Percentiles rank a stretch among this genome's conserved stretches.
Evolutionary conservation across 2,888 invertebrate genomes (phyloP).

Genomic region (Camptogramma bilineatum): DNA sequence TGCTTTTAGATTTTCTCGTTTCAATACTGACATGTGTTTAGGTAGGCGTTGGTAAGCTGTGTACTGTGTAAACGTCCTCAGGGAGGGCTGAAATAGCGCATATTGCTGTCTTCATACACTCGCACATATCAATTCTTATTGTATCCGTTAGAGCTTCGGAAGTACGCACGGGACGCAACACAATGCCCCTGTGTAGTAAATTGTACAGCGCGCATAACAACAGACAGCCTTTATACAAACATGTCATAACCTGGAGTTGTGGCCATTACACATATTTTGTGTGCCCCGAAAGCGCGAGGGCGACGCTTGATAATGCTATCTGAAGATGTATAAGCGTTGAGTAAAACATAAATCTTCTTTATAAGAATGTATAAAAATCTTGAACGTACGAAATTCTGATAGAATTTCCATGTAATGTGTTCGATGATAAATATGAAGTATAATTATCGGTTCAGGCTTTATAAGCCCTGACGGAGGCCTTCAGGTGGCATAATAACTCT

Average conservation of each 20-base stretch:
- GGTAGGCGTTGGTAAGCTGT: conserved; percentile 11
- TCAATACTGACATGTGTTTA: background rate
- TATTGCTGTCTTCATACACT: conserved; percentile 49
- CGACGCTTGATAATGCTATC: background rate
- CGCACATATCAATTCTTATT: conserved; percentile 56
- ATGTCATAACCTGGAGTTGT: conserved; percentile 15
- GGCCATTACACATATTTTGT: conserved; percentile 15
- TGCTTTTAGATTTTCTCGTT: background rate
- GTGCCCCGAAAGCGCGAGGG: conserved; percentile 8
- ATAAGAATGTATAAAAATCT: background rate
- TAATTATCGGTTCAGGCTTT: no score
- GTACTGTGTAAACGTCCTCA: conserved; percentile 16
- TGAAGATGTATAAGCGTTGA: background rate
- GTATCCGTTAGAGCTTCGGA: conserved; percentile 51
- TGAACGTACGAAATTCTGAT: background rate
- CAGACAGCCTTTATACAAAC: conserved; percentile 17
- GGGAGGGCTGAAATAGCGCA: conserved; percentile 52
- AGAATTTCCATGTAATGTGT: background rate
- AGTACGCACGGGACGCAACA: conserved; percentile 49
- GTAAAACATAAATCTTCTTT: background rate
- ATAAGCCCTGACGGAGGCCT: no score
- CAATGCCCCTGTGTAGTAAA: conserved; percentile 41
- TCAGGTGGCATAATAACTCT: no score
- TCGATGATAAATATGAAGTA: no score
- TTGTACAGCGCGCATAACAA: conserved; percentile 21